A percentile compares a stretch with the other conserved stretches of the same genome.
Evolutionary conservation across 2,113 vertebrate species (phyloP).

Genomic region (Pardalotus punctatus): DNA sequence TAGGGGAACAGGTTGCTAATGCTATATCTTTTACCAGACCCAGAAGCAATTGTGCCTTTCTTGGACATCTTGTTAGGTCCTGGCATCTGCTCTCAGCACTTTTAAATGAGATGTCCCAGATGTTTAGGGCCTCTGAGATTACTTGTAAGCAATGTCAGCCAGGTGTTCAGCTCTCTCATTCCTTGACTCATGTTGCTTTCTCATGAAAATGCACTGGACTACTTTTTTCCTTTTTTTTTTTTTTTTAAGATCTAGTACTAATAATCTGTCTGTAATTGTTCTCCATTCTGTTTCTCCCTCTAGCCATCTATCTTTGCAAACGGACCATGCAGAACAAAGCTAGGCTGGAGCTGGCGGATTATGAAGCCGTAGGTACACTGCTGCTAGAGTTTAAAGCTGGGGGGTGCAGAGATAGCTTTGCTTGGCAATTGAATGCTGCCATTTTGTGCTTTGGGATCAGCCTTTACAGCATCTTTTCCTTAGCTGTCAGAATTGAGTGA

Average conservation of each 20-base stretch:
- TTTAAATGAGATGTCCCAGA: conserved; percentile 1
- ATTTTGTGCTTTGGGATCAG: not conserved
- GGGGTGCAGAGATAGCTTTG: not conserved
- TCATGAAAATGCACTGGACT: not conserved
- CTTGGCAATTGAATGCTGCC: not conserved
- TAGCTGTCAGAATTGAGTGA: not conserved
- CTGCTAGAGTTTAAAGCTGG: conserved; percentile 40
- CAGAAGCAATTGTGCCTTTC: not conserved
- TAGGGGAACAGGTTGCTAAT: not conserved
- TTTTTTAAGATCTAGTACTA: not conserved
- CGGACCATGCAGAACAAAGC: conserved; percentile 99
- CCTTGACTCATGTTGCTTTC: not conserved
- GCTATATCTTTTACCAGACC: not conserved
- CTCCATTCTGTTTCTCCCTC: conserved; percentile 44
- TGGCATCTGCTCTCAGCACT: not conserved
- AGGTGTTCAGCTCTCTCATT: not conserved
- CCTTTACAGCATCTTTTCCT: not conserved
- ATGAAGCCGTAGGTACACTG: conserved; percentile 91
- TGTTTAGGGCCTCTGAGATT: not conserved
- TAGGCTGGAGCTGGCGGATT: conserved; percentile 92
- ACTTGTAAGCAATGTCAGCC: not conserved
- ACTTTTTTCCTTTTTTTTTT: not conserved
- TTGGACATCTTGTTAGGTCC: not conserved
- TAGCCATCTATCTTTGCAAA: conserved; percentile 97
- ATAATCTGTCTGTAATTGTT: conserved; percentile 29